Evolutionary conservation across 2,888 invertebrate species (phyloP).

Genomic region (Agrypnus murinus): DNA sequence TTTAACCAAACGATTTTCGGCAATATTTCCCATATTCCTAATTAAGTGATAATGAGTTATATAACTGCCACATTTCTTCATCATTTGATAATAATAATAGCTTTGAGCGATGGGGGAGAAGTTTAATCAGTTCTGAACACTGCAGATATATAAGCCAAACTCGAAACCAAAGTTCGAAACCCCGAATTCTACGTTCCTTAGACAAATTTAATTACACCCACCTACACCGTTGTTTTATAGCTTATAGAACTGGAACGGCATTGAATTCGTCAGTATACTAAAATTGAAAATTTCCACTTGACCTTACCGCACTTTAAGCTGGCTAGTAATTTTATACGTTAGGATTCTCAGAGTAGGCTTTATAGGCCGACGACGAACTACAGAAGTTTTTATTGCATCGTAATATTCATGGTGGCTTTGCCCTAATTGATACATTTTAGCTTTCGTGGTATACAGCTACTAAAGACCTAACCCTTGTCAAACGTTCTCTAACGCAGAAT

Average conservation of each 20-base stretch:
- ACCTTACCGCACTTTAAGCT: constrained; percentile 20
- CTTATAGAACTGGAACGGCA: constrained; percentile 17
- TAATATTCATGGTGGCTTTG: constrained; percentile 17
- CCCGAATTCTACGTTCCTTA: constrained; percentile 21
- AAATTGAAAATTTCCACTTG: constrained; percentile 29
- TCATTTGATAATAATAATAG: not conserved
- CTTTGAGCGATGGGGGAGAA: constrained; percentile 2
- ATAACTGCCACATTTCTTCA: no score
- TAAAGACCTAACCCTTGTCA: constrained; percentile 10
- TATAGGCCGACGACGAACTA: not conserved
- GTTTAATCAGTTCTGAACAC: constrained; percentile 23
- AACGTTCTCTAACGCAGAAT: not conserved
- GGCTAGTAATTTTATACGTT: constrained; percentile 8
- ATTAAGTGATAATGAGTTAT: no score
- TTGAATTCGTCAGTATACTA: constrained; percentile 17
- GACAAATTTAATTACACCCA: constrained; percentile 31
- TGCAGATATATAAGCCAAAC: constrained; percentile 7
- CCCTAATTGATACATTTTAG: constrained; percentile 12
- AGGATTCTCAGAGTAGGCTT: constrained; percentile 4
- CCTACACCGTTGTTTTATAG: constrained; percentile 25
- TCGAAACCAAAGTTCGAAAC: constrained; percentile 14
- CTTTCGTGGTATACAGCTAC: not conserved
- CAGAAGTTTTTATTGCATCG: constrained; percentile 11
- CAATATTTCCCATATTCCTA: no score
- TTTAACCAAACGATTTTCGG: no score